Evolutionary conservation across 2,888 invertebrate species (phyloP).

Genomic region (Drosophila niveifrons): DNA sequence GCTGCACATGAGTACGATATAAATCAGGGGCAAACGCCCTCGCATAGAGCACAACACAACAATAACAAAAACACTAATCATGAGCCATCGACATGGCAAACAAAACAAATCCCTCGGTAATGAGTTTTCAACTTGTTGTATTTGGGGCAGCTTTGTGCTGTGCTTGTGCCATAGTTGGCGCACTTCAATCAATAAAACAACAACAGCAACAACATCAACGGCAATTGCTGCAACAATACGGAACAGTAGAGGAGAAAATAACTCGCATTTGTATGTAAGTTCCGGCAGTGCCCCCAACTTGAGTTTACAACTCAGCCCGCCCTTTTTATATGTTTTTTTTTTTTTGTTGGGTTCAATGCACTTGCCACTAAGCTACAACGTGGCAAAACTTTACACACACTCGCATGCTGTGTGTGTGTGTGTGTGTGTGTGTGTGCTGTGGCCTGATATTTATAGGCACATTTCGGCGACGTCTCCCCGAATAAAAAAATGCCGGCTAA

Average conservation of each 20-base stretch:
- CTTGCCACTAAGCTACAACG: constrained; percentile 61
- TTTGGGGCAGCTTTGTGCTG: constrained; percentile 66
- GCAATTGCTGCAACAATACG: constrained; percentile 41
- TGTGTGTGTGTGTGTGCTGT: constrained; percentile 22
- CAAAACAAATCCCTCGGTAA: constrained; percentile 58
- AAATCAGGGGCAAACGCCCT: constrained; percentile 45
- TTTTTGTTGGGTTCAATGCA: constrained; percentile 69
- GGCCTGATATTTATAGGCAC: constrained; percentile 62
- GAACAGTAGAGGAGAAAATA: constrained; percentile 23
- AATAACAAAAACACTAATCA: constrained; percentile 39
- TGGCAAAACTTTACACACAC: constrained; percentile 56
- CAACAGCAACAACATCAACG: constrained; percentile 37
- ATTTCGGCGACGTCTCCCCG: constrained; percentile 48
- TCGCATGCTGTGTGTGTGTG: constrained; percentile 19
- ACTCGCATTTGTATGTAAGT: constrained; percentile 69
- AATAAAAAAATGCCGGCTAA: constrained; percentile 60
- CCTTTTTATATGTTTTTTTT: constrained; percentile 36
- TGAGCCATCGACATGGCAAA: constrained; percentile 53
- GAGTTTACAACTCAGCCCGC: constrained; percentile 33
- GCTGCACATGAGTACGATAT: constrained; percentile 48
- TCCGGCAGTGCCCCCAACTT: constrained; percentile 63
- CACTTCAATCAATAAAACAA: constrained; percentile 75
- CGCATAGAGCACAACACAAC: constrained; percentile 9
- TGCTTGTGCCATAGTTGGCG: constrained; percentile 52
- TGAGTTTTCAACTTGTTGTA: constrained; percentile 73